Conservation (phyloP, 2,113 vertebrate species). For the Agapornis roseicollis region DNA sequence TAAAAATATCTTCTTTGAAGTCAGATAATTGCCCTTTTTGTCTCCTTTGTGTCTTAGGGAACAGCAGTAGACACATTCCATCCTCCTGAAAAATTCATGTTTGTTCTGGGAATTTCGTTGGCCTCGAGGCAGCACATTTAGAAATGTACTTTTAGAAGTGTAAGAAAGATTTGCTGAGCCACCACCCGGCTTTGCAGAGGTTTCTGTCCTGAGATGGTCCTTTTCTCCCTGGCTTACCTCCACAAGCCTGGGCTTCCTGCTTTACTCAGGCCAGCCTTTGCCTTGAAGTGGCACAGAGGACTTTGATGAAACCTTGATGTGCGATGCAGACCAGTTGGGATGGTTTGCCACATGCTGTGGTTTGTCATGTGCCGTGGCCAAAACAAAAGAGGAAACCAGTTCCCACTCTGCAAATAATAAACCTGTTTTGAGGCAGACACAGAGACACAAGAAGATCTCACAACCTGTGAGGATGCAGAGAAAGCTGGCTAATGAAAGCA, state of each 20-base stretch:
- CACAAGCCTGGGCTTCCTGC: not conserved
- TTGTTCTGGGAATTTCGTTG: slow-evolving; percentile 46
- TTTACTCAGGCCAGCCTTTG: not conserved
- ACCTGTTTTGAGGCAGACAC: not conserved
- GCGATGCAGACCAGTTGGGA: not conserved
- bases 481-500: not conserved
- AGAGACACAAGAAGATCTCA: not conserved
- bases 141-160: slow-evolving; percentile 17
- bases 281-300: not conserved
- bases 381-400: not conserved
- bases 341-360: not conserved
- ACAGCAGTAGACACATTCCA: slow-evolving; percentile 4
- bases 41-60: slow-evolving; percentile 23
- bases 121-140: slow-evolving; percentile 33
- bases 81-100: slow-evolving; percentile 55
- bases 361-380: rapidly evolving
- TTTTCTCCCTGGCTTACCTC: not conserved
- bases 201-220: not conserved
- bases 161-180: not conserved
- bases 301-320: not conserved
- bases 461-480: not conserved
- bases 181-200: not conserved
- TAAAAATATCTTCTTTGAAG: slow-evolving; percentile 15
- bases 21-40: slow-evolving; percentile 8
- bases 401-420: not conserved